These are phyloP conservation scores for Paratilapia polleni DNA, from an alignment of 2,113 vertebrate genomes.

Conservation along the genomic window DNA sequence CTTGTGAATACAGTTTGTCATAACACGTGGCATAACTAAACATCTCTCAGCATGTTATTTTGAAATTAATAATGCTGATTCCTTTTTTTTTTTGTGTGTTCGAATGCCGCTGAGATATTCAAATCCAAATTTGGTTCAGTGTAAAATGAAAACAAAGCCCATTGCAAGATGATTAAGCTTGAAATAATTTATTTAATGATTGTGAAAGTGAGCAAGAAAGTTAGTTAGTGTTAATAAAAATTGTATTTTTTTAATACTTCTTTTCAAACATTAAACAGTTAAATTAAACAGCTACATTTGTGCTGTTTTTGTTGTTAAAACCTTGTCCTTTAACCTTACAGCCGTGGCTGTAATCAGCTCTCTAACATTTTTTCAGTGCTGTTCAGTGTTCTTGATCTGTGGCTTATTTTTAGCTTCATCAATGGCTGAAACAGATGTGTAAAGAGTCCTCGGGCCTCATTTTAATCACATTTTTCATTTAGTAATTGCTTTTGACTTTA, in stretches of 20 bases:
- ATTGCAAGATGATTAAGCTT: not conserved
- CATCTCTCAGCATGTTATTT: conserved; percentile 6
- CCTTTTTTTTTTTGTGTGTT: conserved; percentile 20
- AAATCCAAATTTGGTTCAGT: not conserved
- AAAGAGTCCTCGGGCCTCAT: not conserved
- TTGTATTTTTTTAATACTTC: not conserved
- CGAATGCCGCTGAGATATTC: not conserved
- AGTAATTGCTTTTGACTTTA: conserved; percentile 43
- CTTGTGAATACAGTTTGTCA: conserved; percentile 19
- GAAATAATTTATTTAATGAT: not conserved
- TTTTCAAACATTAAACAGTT: not conserved
- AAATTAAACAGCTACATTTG: not conserved
- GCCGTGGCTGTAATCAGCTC: not conserved
- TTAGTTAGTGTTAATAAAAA: not conserved
- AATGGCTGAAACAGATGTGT: conserved; percentile 7
- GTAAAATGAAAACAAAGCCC: not conserved
- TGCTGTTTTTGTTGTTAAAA: not conserved
- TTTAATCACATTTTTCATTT: conserved; percentile 41
- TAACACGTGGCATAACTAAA: conserved; percentile 13
- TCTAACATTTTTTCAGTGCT: conserved; percentile 13
- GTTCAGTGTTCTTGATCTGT: not conserved
- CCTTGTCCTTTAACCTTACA: not conserved
- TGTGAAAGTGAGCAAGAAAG: not conserved
- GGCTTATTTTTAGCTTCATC: conserved; percentile 26
- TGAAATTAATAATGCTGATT: conserved; percentile 3